Evolutionary conservation across 92 coral and sea anemone species (phyloP), one percentile per base, ranked within the genome.

Genomic region (Muricea muricata): DNA sequence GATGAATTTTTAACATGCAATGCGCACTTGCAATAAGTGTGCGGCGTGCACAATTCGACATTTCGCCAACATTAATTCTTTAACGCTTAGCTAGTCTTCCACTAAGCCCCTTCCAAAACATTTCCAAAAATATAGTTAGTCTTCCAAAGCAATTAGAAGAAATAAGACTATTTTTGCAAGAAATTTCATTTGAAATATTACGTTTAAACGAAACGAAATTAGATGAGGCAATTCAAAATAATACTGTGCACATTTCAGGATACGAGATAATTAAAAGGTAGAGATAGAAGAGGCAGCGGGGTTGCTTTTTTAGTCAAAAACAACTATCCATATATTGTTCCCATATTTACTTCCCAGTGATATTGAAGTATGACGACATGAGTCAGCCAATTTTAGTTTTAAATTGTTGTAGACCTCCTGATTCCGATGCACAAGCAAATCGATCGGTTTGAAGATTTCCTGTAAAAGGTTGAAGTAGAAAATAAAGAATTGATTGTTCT

Each of bases 221-320:
- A 42, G 55, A 25, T 10, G 47, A 72, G 55, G 40, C 55, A 25
- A 50, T 33, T 11, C 33, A 50, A 42, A 72, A 72, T 24, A 72
- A 72, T 29, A 40, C 21, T 11, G 37, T 72, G n/a, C 32, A 72
- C 25, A 72, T 72, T 29, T 57, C 78, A 25, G 78, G 78, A 28
- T 72, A 72, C 40, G 78, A 72, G 78, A 72, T 72, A 6, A 40
- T 72, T 32, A 68, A 45, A 42, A 23, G 50, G 14, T 45, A 45
- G 50, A 17, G 14, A 45, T 45, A 45, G 50, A 45, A 45, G 50
- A 45, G 50, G 50, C 50, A 17, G 50, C 1, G 50, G 50, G 50
- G 50, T 45, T 45, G 50, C 50, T 45, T 45, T 45, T 45, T 17
- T 45, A 8, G 50, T 45, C 50, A 45, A 45, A 9, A 52, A 52